Evolutionary conservation across 1,140 invertebrate species (phyloP).

Genomic region (Helicoverpa armigera): DNA sequence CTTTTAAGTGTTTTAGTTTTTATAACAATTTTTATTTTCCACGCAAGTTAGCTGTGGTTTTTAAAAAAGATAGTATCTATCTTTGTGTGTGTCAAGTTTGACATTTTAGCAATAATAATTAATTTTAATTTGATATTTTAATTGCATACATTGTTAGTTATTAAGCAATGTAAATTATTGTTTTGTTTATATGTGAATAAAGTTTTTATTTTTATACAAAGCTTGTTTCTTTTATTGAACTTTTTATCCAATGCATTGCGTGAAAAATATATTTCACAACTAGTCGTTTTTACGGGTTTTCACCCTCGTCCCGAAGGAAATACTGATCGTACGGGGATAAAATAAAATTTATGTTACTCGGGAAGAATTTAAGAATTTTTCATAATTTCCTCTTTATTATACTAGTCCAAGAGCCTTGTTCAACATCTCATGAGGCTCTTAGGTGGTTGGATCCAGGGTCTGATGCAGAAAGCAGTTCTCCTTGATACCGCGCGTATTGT

Average conservation of each 20-base stretch:
- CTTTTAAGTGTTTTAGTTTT: neutral
- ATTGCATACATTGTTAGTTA: neutral
- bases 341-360: no score
- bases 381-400: no score
- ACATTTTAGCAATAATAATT: constrained; percentile 21
- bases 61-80: constrained; percentile 48
- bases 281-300: no score
- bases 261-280: no score
- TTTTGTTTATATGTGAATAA: constrained; percentile 26
- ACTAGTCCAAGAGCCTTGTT: neutral
- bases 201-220: neutral
- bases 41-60: neutral
- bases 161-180: constrained; percentile 45
- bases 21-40: neutral
- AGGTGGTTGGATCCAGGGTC: no score
- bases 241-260: neutral
- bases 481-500: no score
- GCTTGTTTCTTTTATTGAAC: constrained; percentile 8
- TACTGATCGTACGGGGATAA: no score
- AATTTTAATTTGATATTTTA: neutral
- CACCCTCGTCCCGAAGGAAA: no score
- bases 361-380: no score
- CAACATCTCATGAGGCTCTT: no score
- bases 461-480: no score
- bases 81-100: constrained; percentile 43